Base-by-base conservation (phyloP, 2,113 vertebrate genomes). In the Percopsis transmontana region DNA sequence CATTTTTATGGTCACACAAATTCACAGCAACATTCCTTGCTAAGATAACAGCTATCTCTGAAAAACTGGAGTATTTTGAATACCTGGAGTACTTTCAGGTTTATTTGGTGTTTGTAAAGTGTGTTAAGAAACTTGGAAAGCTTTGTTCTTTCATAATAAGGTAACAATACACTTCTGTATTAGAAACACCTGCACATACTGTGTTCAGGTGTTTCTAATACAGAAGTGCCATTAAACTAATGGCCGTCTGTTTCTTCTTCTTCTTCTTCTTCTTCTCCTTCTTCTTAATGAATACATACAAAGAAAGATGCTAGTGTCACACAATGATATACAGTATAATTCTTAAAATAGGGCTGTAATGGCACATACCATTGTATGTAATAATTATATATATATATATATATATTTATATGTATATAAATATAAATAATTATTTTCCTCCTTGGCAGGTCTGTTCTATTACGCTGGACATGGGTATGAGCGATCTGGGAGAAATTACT, bases 401-500 rank as follows among this genome's bases (percentile, higher is more conserved):
- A n/a, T 18, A 9, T 48, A 19, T 33, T n/a, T 2, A 15, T n/a
- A 47, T 47, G 5, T 47, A 47, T 47, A 18, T 52, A n/a, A 14
- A 13, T 66, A n/a, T 18, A 9, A 38, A 19, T 33, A 12, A 0
- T 71, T 66, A 2, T 62, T 66, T 39, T 62, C 16, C 63, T 20
- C 59, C 6, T 57, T 47, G 0, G 11, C 77, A 96, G 95, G 91
- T n/a, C 23, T 96, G 19, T 96, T 96, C 85, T 96, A 96, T 87
- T 96, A 95, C 0, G 94, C 95, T 0, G 95, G 95, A 3, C 94
- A 96, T 0, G 94, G 95, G 0, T 96, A 94, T 0, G 95, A 96
- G 58, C 87, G 80, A 16, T 54, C 82, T 0, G 94, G 94, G 23
- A 93, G 94, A 78, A 96, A 96, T 85, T 96, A 96, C 82, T 79